These are phyloP conservation scores for Ochotona princeps DNA, from an alignment of 2,113 vertebrate genomes.

Conservation along the genomic window DNA sequence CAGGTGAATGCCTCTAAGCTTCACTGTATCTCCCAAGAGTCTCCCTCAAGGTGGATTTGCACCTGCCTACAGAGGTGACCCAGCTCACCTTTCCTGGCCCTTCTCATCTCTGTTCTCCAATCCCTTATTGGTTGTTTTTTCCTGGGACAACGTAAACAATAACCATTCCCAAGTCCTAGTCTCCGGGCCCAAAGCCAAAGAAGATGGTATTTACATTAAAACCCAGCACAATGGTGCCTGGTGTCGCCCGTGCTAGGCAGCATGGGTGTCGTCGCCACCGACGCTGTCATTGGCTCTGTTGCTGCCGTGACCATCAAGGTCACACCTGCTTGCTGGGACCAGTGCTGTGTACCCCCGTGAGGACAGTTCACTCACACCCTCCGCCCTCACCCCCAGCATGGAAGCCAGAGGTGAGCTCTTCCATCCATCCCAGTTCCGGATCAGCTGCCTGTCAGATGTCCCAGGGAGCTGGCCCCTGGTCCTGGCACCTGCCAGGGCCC, in stretches of 20 bases:
- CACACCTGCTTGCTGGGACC: neutral
- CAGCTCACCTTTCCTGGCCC: too few relatives aligned
- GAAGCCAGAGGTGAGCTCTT: neutral
- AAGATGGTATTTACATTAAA: too few relatives aligned
- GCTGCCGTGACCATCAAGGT: too few relatives aligned
- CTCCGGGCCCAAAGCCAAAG: neutral
- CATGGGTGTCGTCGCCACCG: too few relatives aligned
- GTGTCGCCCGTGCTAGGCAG: too few relatives aligned
- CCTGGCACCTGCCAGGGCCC: slow-evolving; percentile 58
- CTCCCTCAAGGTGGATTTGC: neutral
- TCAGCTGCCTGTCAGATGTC: slow-evolving; percentile 38
- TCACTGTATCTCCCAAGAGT: neutral
- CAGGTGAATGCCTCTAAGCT: neutral
- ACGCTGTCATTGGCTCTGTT: neutral
- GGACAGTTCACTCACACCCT: neutral
- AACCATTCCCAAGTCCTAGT: neutral
- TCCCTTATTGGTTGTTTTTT: neutral
- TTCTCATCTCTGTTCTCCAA: rapidly evolving
- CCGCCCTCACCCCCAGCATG: rapidly evolving
- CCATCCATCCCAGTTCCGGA: rapidly evolving
- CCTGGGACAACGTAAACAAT: neutral
- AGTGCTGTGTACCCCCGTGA: neutral
- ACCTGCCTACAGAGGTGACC: neutral
- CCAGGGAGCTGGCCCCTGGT: neutral
- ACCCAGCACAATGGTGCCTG: too few relatives aligned